These are phyloP conservation scores for Nebria brevicollis DNA, from an alignment of 2,888 invertebrate species.

Conservation along the genomic window DNA sequence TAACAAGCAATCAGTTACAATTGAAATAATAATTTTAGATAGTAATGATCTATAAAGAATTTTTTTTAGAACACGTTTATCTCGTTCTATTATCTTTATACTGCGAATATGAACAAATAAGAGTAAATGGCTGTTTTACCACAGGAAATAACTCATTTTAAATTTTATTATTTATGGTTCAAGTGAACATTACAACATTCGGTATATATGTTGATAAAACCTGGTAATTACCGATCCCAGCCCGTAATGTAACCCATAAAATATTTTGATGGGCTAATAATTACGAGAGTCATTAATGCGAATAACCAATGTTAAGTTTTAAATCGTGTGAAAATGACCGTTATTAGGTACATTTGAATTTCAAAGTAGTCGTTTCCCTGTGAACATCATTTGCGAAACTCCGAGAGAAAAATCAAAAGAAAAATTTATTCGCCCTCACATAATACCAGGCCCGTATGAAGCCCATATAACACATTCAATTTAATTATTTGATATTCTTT, in stretches of 20 bases:
- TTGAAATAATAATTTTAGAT: too few species aligned
- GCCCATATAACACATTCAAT: too few species aligned
- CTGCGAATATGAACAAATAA: not conserved
- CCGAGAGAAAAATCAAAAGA: too few species aligned
- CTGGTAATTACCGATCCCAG: slow-evolving; percentile 29
- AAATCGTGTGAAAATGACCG: slow-evolving; percentile 44
- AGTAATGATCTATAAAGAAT: too few species aligned
- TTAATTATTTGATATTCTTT: too few species aligned
- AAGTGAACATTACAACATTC: not conserved
- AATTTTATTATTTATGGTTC: not conserved
- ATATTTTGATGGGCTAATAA: slow-evolving; percentile 38
- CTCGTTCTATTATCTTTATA: not conserved
- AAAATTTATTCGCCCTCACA: too few species aligned
- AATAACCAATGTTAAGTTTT: slow-evolving; percentile 40
- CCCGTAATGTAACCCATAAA: slow-evolving; percentile 32
- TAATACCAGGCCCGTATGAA: too few species aligned
- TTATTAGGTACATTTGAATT: slow-evolving; percentile 43
- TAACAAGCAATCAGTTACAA: too few species aligned
- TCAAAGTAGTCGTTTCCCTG: slow-evolving; percentile 26
- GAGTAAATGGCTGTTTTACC: not conserved
- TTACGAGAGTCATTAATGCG: slow-evolving; percentile 38
- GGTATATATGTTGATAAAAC: slow-evolving; percentile 5
- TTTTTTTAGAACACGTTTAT: not conserved
- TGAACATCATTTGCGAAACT: not conserved
- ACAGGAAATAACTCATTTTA: not conserved